Percentiles rank a stretch among this genome's conserved stretches.
phyloP scores from a whole-genome alignment of 2,888 invertebrate species.

The Heliconius ethilla region DNA sequence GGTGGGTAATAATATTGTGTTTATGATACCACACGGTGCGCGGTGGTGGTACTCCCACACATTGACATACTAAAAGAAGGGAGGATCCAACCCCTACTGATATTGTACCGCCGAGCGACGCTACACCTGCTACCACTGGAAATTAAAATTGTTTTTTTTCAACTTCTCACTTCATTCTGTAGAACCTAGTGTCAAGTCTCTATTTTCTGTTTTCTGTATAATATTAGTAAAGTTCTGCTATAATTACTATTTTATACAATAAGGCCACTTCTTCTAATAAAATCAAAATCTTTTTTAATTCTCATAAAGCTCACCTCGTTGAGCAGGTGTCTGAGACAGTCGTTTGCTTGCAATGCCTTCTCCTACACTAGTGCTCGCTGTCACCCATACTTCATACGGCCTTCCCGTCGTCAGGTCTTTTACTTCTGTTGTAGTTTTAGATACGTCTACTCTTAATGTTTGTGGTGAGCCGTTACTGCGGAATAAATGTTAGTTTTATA shows the following conservation, averaged over 20 bases:
- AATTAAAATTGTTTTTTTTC: constrained; percentile 15
- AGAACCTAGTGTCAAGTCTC: too few species aligned
- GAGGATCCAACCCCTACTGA: constrained; percentile 73
- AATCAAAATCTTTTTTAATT: not conserved
- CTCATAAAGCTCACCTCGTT: constrained; percentile 66
- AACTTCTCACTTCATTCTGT: too few species aligned
- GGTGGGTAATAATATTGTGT: constrained; percentile 60
- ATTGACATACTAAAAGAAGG: constrained; percentile 66
- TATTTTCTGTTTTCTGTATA: too few species aligned
- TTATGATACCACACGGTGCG: constrained; percentile 63
- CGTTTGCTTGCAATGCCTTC: constrained; percentile 75
- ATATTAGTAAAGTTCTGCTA: too few species aligned
- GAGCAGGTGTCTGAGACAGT: constrained; percentile 73
- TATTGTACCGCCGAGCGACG: constrained; percentile 81
- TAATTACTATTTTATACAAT: too few species aligned
- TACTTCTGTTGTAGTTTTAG: constrained; percentile 58
- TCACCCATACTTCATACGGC: constrained; percentile 83
- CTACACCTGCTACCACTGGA: constrained; percentile 84
- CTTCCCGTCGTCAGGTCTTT: constrained; percentile 66
- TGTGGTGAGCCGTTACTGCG: constrained; percentile 66
- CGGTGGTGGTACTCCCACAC: constrained; percentile 58
- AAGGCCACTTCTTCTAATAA: too few species aligned
- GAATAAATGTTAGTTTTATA: constrained; percentile 9
- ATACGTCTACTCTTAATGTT: constrained; percentile 59
- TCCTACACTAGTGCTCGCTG: constrained; percentile 83